phyloP scores from a whole-genome alignment of 1,140 invertebrate species.

The Parapsyche elsis region DNA sequence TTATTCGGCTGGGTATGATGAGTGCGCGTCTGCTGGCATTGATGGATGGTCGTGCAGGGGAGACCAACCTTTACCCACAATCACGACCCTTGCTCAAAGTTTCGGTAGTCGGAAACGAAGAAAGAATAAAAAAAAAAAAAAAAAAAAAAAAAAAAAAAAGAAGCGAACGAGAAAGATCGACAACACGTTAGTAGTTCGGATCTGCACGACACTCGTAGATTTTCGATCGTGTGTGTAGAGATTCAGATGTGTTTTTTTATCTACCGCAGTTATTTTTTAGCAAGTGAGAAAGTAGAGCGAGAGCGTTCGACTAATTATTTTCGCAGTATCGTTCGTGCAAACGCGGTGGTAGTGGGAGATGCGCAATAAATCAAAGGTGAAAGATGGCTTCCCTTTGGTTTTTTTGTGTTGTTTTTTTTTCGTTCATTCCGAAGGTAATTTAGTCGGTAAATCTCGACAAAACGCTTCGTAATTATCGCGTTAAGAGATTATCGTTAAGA shows the following conservation, averaged over 20 bases:
- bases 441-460: too few relatives aligned
- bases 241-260: neutral
- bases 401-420: too few relatives aligned
- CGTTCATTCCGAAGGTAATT: too few relatives aligned
- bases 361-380: conserved; percentile 15
- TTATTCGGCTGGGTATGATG: conserved; percentile 27
- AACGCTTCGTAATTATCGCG: too few relatives aligned
- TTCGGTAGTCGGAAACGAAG: conserved; percentile 2
- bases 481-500: too few relatives aligned
- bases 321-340: conserved; percentile 6
- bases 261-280: neutral
- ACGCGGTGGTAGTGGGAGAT: conserved; percentile 3
- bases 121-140: neutral
- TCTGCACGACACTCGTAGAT: conserved; percentile 20
- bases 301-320: conserved; percentile 26
- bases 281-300: conserved; percentile 3
- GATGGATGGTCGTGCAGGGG: conserved; percentile 19
- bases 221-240: neutral
- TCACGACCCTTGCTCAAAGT: neutral
- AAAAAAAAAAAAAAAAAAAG: neutral
- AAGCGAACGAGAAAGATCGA: conserved; percentile 1
- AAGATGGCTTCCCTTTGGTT: neutral
- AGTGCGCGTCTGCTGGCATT: conserved; percentile 24
- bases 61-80: neutral
- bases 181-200: conserved; percentile 1